phyloP scores from a whole-genome alignment of 2,888 invertebrate genomes.

The Noctua fimbriata region DNA sequence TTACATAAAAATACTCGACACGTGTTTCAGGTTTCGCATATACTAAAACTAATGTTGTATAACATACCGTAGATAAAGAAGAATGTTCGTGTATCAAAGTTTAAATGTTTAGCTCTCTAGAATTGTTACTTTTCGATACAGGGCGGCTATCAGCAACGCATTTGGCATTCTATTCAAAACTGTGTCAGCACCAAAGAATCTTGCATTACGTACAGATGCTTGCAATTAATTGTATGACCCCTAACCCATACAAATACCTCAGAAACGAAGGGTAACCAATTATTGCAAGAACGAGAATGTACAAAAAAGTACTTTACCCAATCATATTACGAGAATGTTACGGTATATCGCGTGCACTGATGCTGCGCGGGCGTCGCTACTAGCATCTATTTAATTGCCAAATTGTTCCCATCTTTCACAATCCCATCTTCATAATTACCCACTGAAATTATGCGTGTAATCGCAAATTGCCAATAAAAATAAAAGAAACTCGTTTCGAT shows the following conservation, averaged over 20 bases:
- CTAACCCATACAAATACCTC: slow-evolving; percentile 16
- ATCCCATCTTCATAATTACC: slow-evolving; percentile 61
- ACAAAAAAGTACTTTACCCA: slow-evolving; percentile 29
- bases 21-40: too few species aligned
- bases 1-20: too few species aligned
- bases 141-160: neutral
- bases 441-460: slow-evolving; percentile 72
- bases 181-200: neutral
- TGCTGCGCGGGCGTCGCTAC: slow-evolving; percentile 46
- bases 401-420: slow-evolving; percentile 63
- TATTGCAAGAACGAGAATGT: slow-evolving; percentile 34
- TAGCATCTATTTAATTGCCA: slow-evolving; percentile 64
- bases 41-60: too few species aligned
- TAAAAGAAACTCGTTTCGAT: slow-evolving; percentile 69
- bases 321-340: slow-evolving; percentile 39
- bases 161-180: neutral
- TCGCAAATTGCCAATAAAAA: slow-evolving; percentile 75
- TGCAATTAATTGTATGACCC: slow-evolving; percentile 1
- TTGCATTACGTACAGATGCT: neutral
- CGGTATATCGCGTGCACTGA: slow-evolving; percentile 63
- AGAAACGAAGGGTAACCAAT: slow-evolving; percentile 26
- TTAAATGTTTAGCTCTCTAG: neutral
- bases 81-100: neutral
- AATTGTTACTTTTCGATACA: neutral
- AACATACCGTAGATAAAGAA: neutral